phyloP scores from a whole-genome alignment of 2,797 vertebrate genomes.

The Melanotaenia maccullochi region DNA sequence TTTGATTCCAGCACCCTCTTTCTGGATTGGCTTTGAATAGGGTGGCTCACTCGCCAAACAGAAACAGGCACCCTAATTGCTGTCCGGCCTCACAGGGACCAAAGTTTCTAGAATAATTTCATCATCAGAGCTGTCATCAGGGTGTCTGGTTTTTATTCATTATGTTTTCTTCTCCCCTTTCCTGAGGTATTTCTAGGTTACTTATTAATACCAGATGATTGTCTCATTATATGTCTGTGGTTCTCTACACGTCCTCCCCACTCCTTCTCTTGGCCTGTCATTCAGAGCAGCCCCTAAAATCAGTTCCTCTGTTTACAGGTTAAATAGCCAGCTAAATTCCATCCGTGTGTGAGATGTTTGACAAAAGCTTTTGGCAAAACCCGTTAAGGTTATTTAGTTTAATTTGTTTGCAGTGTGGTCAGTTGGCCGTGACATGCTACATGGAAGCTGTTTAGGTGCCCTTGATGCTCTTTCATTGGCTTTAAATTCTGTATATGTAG shows the following conservation, averaged over 20 bases:
- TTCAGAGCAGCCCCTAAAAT: slow-evolving; percentile 33
- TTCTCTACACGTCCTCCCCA: slow-evolving; percentile 22
- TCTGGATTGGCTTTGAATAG: slow-evolving; percentile 59
- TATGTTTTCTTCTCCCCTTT: slow-evolving; percentile 29
- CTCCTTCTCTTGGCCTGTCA: slow-evolving; percentile 14
- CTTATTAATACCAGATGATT: slow-evolving; percentile 78
- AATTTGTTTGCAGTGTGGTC: slow-evolving; percentile 49
- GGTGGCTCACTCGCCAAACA: slow-evolving; percentile 59
- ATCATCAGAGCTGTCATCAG: slow-evolving; percentile 56
- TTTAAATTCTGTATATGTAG: neutral
- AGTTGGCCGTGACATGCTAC: slow-evolving; percentile 51
- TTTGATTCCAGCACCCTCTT: slow-evolving; percentile 62
- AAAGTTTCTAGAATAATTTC: slow-evolving; percentile 47
- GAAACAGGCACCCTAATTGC: slow-evolving; percentile 75
- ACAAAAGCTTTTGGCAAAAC: slow-evolving; percentile 50
- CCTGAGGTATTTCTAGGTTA: slow-evolving; percentile 42
- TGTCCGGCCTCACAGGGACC: slow-evolving; percentile 60
- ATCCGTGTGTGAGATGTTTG: slow-evolving; percentile 35
- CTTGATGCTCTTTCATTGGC: neutral
- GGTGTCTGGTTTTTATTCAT: slow-evolving; percentile 61
- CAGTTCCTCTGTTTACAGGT: slow-evolving; percentile 66
- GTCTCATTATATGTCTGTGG: slow-evolving; percentile 52
- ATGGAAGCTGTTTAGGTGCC: slow-evolving; percentile 20
- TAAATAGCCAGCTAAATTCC: slow-evolving; percentile 55
- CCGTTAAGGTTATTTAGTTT: slow-evolving; percentile 37